Evolutionary conservation across 2,888 invertebrate species (phyloP), one percentile per base, ranked within the genome.

Genomic region (Spodoptera picta): DNA sequence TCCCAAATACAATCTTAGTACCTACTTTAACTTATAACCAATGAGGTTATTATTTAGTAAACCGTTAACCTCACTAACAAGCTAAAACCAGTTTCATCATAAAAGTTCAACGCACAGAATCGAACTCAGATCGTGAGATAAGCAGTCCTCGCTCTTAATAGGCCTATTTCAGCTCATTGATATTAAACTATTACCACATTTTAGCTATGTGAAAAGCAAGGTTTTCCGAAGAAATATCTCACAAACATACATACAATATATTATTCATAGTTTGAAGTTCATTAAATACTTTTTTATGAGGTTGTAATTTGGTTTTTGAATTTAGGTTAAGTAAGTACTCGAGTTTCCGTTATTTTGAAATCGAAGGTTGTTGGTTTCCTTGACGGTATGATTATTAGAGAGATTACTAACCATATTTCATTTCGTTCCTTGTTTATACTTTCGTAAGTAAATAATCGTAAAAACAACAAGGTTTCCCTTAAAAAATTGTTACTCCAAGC

Each of bases 91-190:
- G 44, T 53, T n/a, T 41, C 24, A 24, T 57, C 49, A 45, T 44
- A 57, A 65, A 57, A 75, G 73, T 69, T 73, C 69, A 73, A 49
- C 45, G 49, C 60, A 68, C 55, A 50, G 54, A 66, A 7, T 60
- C 62, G 59, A 75, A 77, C 63, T 50, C 61, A 54, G 68, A 61
- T 65, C 55, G 11, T 31, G 27, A 11, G 68, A 65, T 71, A 71
- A 65, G 51, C 19, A 66, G 54, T 63, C 66, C 46, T 67, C 57
- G 77, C 58, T 67, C 49, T 58, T 67, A 67, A 67, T 67, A 67
- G 63, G 55, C 53, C 24, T 41, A 50, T 61, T 73, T 78, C 75
- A 69, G 73, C 53, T 55, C 57, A 75, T 73, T 73, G 55, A 72
- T 73, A 76, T 73, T 73, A 72, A 54, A 63, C 11, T 36, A 64